Base-by-base conservation (phyloP, 23 tunicate genomes). In the Phallusia fumigata region DNA sequence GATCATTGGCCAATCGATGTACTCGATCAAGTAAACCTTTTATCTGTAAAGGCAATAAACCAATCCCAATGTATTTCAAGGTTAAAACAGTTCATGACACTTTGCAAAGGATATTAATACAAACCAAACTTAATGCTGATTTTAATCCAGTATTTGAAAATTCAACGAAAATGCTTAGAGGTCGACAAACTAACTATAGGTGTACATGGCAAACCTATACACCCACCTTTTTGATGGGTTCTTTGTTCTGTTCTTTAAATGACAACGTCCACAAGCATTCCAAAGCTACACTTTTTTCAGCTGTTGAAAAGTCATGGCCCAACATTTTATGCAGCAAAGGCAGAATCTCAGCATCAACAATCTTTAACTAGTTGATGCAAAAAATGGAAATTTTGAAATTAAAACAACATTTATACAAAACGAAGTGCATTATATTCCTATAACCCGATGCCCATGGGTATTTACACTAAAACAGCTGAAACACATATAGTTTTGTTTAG, bases 211-310 rank as follows among this genome's bases (percentile, higher is more conserved):
- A n/a, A n/a, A n/a, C n/a, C n/a, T n/a, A n/a, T n/a, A n/a, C n/a
- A n/a, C n/a, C n/a, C n/a, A 89, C 94, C 80, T 89, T 47, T 79
- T 35, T 77, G 16, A 89, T 89, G 26, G 79, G 85, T 31, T 84
- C 81, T 64, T 82, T 86, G 51, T 86, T 86, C 13, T 86, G 76
- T 65, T 72, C 49, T 32, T 81, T 90, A 69, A 90, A 90, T 0
- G 96, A 86, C 18, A 90, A 36, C 19, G 96, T 80, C 96, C 96
- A 90, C 19, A 90, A 13, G 65, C 96, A 90, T 32, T 90, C 45
- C 10, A 73, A 33, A 22, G 90, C 90, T 31, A 30, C 90, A 0
- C 44, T 33, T 72, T 84, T 83, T 82, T 86, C 90, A 33, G 82
- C 90, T 22, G 28, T 44, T 5, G 80, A 72, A 6, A 64, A 52